A percentile compares a stretch with the other conserved stretches of the same genome.
phyloP scores from a whole-genome alignment of 37 sponge, comb jelly and placozoan species.

The Geodia barretti region DNA sequence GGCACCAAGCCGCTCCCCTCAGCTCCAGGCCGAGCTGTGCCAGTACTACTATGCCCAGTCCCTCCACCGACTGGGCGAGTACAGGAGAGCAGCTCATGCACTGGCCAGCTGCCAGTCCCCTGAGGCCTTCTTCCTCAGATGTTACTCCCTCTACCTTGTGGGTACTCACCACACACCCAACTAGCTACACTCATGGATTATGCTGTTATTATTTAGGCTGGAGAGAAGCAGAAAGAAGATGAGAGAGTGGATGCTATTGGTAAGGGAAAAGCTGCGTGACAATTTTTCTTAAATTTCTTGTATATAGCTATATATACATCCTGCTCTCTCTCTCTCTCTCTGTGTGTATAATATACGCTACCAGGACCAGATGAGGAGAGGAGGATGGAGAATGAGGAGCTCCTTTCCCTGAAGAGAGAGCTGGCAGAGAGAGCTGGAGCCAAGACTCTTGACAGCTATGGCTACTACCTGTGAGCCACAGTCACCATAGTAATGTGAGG shows the following conservation, averaged over 20 bases:
- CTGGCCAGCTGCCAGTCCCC: slow-evolving; percentile 54
- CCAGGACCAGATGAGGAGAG: slow-evolving; percentile 26
- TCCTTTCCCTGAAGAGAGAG: slow-evolving; percentile 39
- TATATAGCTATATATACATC: neutral
- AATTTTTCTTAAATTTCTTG: neutral
- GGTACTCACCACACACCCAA: neutral
- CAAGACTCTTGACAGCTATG: slow-evolving; percentile 57
- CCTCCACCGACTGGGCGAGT: slow-evolving; percentile 70
- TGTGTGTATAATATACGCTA: neutral
- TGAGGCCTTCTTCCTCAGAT: slow-evolving; percentile 68
- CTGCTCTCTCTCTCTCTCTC: neutral
- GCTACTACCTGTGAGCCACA: slow-evolving; percentile 66
- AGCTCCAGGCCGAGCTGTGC: slow-evolving; percentile 24
- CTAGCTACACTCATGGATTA: neutral
- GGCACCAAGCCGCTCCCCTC: slow-evolving; percentile 7
- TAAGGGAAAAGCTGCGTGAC: neutral
- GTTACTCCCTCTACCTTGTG: slow-evolving; percentile 67
- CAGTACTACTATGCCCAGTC: slow-evolving; percentile 49
- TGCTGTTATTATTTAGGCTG: slow-evolving; percentile 50
- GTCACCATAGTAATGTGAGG: neutral
- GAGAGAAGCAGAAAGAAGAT: slow-evolving; percentile 80
- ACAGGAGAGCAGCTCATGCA: slow-evolving; percentile 55
- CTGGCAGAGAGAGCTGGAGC: slow-evolving; percentile 31
- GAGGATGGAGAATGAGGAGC: slow-evolving; percentile 48
- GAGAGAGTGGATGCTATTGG: slow-evolving; percentile 69